Evolutionary conservation across 2,888 invertebrate genomes (phyloP).

Genomic region (Eupithecia dodoneata): DNA sequence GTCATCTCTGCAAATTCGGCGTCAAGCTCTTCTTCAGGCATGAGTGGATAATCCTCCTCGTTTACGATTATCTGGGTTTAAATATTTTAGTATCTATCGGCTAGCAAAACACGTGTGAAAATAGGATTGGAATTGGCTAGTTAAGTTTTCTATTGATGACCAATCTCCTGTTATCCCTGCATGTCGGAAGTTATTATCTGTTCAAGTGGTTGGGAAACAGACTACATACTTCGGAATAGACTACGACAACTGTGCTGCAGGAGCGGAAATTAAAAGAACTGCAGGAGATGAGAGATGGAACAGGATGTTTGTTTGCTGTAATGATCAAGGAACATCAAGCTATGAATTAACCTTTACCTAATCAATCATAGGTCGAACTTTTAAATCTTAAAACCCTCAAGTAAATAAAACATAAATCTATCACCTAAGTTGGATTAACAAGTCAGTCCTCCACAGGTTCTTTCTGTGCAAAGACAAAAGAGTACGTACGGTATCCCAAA

Average conservation of each 20-base stretch:
- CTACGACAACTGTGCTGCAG: not conserved
- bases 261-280: not conserved
- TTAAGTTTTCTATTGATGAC: constrained; percentile 6
- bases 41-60: not conserved
- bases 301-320: not conserved
- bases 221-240: not conserved
- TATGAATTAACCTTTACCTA: not conserved
- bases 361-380: not conserved
- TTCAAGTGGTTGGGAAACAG: not conserved
- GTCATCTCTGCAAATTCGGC: not conserved
- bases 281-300: not conserved
- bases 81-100: constrained; percentile 1
- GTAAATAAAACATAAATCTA: not conserved
- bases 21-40: not conserved
- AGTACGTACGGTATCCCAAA: not conserved
- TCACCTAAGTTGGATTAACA: not conserved
- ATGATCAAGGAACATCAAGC: not conserved
- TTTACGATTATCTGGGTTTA: not conserved
- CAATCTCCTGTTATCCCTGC: constrained; percentile 19
- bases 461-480: not conserved
- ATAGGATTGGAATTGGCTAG: not conserved
- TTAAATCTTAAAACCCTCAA: not conserved
- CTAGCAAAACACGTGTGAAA: not conserved
- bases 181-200: not conserved
- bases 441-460: not conserved